A percentile compares a stretch with the other conserved stretches of the same genome.
Conservation (phyloP, 2,113 vertebrate genomes). For the Lasiurus borealis region DNA sequence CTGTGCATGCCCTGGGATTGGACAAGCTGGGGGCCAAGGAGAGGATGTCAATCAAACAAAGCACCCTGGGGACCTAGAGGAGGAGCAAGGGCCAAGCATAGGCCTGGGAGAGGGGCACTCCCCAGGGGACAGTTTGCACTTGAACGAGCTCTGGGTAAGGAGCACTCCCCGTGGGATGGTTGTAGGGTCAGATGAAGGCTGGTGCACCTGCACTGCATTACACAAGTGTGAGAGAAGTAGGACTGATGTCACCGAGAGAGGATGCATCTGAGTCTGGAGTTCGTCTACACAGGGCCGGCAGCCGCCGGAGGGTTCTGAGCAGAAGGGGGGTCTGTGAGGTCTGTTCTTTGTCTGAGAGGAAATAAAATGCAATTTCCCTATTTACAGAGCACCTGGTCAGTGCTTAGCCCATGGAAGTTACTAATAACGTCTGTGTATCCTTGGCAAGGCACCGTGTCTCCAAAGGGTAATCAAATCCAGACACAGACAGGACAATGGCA, state of each 20-base stretch:
- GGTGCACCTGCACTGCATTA: neutral
- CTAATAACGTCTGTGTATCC: neutral
- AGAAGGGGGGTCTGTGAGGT: neutral
- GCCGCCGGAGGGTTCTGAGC: neutral
- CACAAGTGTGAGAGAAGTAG: neutral
- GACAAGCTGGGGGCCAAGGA: neutral
- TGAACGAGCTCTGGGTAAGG: neutral
- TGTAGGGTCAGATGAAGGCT: neutral
- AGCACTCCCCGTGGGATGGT: too few species aligned
- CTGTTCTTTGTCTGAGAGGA: slow-evolving; percentile 10
- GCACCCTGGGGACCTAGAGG: neutral
- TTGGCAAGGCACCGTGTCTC: neutral
- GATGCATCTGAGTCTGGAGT: neutral
- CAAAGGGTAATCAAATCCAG: neutral
- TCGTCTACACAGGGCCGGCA: neutral
- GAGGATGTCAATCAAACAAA: too few species aligned
- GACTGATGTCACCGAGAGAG: neutral
- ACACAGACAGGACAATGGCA: neutral
- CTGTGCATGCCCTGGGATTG: neutral
- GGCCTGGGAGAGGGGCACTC: neutral
- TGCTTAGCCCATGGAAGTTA: neutral
- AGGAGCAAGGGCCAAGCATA: neutral
- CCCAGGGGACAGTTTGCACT: neutral
- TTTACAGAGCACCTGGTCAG: neutral
- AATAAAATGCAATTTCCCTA: neutral